Percentiles rank a stretch among this genome's conserved stretches.
These are phyloP conservation scores for Taurulus bubalis DNA, from an alignment of 2,113 vertebrate species.

Conservation along the genomic window DNA sequence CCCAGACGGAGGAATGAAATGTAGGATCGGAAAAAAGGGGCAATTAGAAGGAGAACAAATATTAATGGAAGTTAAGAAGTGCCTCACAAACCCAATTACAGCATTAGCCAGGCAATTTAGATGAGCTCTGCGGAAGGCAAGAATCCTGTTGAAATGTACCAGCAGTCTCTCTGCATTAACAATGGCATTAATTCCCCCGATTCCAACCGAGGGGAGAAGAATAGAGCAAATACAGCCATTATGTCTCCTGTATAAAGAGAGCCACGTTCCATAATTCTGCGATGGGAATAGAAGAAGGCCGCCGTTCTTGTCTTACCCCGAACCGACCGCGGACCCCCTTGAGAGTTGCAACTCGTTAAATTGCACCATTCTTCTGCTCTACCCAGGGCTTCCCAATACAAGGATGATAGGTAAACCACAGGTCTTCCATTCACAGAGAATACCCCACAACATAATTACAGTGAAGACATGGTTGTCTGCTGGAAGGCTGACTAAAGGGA, in stretches of 20 bases:
- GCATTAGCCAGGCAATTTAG: constrained; percentile 91
- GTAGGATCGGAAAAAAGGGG: constrained; percentile 59
- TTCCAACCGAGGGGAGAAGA: constrained; percentile 59
- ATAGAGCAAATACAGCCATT: constrained; percentile 86
- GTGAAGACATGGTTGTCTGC: constrained; percentile 66
- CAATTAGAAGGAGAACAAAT: constrained; percentile 81
- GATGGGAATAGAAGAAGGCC: constrained; percentile 70
- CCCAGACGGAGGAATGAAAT: constrained; percentile 65
- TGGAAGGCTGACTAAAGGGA: constrained; percentile 59
- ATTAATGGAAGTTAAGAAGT: constrained; percentile 84
- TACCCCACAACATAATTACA: constrained; percentile 82
- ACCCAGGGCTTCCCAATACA: constrained; percentile 59
- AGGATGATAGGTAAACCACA: constrained; percentile 67
- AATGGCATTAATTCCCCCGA: constrained; percentile 77
- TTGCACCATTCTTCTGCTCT: constrained; percentile 76
- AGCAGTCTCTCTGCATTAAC: constrained; percentile 82
- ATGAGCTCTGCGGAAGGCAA: constrained; percentile 80
- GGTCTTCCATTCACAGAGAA: constrained; percentile 70
- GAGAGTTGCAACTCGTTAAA: constrained; percentile 83
- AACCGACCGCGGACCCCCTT: constrained; percentile 75
- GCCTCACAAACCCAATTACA: constrained; percentile 90
- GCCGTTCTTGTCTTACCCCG: constrained; percentile 64
- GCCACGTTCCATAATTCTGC: constrained; percentile 75
- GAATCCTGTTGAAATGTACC: constrained; percentile 88
- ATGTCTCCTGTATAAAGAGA: constrained; percentile 79